Conservation (phyloP, 2,888 invertebrate genomes). For the Pharmacophagus antenor region DNA sequence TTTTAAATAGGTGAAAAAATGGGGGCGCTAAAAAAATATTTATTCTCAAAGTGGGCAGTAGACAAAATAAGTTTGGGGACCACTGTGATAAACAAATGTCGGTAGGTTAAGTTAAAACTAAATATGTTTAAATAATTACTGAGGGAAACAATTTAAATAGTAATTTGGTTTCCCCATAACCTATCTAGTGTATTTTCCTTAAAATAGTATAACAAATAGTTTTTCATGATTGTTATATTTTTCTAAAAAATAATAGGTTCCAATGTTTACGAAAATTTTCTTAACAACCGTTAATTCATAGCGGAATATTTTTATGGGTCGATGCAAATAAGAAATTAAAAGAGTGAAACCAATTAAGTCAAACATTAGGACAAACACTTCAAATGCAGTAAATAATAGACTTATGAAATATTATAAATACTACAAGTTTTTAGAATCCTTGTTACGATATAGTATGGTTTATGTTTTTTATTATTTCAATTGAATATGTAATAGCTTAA, state of each 20-base stretch:
- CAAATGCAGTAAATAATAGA: not conserved
- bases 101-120: too few relatives aligned
- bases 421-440: not conserved
- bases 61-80: too few relatives aligned
- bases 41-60: too few relatives aligned
- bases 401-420: not conserved
- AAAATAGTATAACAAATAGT: too few relatives aligned
- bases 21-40: too few relatives aligned
- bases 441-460: too few relatives aligned
- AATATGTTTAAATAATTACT: too few relatives aligned
- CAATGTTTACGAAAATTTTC: not conserved
- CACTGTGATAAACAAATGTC: too few relatives aligned
- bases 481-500: not conserved
- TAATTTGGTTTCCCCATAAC: too few relatives aligned
- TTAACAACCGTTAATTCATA: conserved; percentile 1
- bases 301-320: not conserved
- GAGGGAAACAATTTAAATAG: too few relatives aligned
- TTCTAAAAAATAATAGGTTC: not conserved
- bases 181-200: too few relatives aligned
- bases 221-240: not conserved
- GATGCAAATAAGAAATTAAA: not conserved
- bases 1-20: too few relatives aligned
- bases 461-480: not conserved
- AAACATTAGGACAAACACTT: not conserved
- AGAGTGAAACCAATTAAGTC: not conserved